Conservation (phyloP, 2,113 vertebrate species). For the Alces alces region DNA sequence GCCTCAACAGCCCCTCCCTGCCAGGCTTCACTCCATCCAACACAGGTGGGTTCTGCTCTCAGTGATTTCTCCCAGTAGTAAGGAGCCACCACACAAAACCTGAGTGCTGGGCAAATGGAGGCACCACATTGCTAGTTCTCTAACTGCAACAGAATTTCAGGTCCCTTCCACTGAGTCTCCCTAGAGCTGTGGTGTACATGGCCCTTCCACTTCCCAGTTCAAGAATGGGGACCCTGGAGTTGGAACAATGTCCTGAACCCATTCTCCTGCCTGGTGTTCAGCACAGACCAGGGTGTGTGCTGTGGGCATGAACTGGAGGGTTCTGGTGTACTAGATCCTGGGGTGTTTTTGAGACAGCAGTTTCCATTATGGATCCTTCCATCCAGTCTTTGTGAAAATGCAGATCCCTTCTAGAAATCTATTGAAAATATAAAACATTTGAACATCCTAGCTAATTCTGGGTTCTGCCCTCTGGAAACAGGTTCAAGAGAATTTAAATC, state of each 20-base stretch:
- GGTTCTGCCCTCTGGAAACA: background rate
- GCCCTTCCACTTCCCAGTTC: background rate
- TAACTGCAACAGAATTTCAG: background rate
- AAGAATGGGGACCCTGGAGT: background rate
- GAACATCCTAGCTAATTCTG: background rate
- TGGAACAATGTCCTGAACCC: background rate
- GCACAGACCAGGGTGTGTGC: background rate
- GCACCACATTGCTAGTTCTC: background rate
- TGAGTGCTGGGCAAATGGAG: background rate
- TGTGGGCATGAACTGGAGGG: background rate
- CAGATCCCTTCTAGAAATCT: background rate
- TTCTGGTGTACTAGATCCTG: background rate
- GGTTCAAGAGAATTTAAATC: background rate
- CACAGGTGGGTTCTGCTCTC: conserved; percentile 90
- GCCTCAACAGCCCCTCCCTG: conserved; percentile 96
- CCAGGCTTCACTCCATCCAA: conserved; percentile 97
- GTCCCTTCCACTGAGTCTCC: background rate
- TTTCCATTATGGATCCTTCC: background rate
- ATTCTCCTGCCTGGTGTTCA: background rate
- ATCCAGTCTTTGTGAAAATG: background rate
- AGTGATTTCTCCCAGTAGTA: background rate
- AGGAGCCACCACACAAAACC: background rate
- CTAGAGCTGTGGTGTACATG: background rate
- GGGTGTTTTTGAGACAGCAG: background rate
- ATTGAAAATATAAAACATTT: background rate